Evolutionary conservation across 2,113 vertebrate genomes (phyloP).

Genomic region (Malurus alboscapulatus): DNA sequence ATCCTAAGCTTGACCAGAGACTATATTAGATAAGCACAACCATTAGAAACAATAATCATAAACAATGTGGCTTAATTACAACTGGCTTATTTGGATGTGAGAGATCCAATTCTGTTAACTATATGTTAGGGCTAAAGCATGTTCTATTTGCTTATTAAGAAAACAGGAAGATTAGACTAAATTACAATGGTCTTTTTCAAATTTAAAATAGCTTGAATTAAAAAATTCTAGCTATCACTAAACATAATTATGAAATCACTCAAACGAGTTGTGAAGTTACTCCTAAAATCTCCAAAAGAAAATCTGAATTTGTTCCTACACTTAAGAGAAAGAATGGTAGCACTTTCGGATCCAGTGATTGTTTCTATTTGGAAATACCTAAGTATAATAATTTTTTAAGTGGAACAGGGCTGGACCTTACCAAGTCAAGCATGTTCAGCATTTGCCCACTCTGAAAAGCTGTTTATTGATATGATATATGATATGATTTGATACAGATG

Average conservation of each 20-base stretch:
- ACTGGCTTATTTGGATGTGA: background rate
- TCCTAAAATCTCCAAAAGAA: background rate
- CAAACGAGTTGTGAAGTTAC: background rate
- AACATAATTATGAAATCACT: background rate
- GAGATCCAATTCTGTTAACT: background rate
- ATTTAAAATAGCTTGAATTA: background rate
- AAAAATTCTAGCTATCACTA: background rate
- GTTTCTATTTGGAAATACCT: background rate
- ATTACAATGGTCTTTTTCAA: background rate
- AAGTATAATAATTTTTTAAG: background rate
- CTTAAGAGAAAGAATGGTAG: slow-evolving; percentile 29
- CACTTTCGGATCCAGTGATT: background rate
- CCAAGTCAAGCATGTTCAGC: background rate
- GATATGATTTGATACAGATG: background rate
- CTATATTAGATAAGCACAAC: background rate
- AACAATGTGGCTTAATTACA: background rate
- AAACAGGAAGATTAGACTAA: background rate
- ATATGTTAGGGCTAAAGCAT: background rate
- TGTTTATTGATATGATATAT: background rate
- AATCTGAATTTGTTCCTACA: background rate
- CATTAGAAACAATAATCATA: background rate
- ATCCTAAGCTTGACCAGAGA: background rate
- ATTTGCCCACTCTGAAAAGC: background rate
- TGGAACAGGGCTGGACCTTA: background rate
- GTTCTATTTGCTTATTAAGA: background rate